phyloP scores from a whole-genome alignment of 2,113 vertebrate species.

The Phrynosoma blainvillii region DNA sequence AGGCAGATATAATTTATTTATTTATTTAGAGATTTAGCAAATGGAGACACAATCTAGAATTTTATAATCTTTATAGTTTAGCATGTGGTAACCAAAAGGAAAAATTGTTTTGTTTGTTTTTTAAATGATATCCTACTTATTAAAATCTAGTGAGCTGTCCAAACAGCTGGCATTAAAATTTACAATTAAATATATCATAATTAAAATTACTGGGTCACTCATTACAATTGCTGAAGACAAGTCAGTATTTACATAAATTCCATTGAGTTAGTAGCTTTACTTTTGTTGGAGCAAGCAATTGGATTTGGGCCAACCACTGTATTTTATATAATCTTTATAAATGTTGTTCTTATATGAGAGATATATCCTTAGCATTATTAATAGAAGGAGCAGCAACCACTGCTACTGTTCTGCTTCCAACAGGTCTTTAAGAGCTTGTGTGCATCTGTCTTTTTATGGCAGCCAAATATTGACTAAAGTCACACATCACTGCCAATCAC shows the following conservation, averaged over 20 bases:
- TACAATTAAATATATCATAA: background rate
- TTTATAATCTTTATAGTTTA: background rate
- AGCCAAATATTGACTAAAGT: too few relatives aligned
- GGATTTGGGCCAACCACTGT: too few relatives aligned
- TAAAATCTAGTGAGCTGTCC: background rate
- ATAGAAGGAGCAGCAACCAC: too few relatives aligned
- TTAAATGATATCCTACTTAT: background rate
- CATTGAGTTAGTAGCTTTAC: too few relatives aligned
- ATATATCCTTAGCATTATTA: too few relatives aligned
- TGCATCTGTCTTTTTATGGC: too few relatives aligned
- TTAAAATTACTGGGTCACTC: background rate
- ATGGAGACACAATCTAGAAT: background rate
- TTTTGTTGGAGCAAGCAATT: too few relatives aligned
- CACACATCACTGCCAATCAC: too few relatives aligned
- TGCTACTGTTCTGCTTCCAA: too few relatives aligned
- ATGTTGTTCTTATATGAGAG: too few relatives aligned
- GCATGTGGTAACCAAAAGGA: background rate
- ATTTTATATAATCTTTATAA: too few relatives aligned
- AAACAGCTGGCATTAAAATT: background rate
- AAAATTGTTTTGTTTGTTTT: background rate
- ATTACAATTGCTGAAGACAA: background rate
- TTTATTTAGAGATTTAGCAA: background rate
- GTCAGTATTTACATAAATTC: background rate
- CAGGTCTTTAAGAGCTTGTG: too few relatives aligned
- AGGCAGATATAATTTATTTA: background rate